Evolutionary conservation across 2,113 vertebrate species (phyloP).

Genomic region (Etheostoma spectabile): DNA sequence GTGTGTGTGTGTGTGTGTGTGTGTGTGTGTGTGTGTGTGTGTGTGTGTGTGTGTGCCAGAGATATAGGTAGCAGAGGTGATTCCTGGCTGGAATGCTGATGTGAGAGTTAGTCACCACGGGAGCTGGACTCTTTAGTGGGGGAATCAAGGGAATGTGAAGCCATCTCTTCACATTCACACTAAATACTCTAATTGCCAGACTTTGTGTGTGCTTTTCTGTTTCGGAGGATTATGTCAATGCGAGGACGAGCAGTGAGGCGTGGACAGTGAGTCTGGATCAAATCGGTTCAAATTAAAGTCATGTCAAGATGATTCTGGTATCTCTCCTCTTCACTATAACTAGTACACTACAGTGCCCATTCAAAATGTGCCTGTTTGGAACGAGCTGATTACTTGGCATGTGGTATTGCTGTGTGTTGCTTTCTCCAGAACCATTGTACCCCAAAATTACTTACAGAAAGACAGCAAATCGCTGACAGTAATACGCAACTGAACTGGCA

Average conservation of each 20-base stretch:
- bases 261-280: constrained; percentile 42
- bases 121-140: constrained; percentile 35
- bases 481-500: too few species aligned
- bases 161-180: constrained; percentile 47
- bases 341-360: too few species aligned
- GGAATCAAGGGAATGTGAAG: constrained; percentile 61
- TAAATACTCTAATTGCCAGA: constrained; percentile 52
- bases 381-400: too few species aligned
- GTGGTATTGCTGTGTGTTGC: too few species aligned
- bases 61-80: constrained; percentile 35
- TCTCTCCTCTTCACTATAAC: constrained; percentile 22
- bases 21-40: background rate
- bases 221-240: constrained; percentile 62
- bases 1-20: constrained; percentile 11
- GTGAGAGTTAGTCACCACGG: constrained; percentile 54
- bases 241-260: constrained; percentile 48
- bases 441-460: too few species aligned
- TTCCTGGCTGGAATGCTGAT: constrained; percentile 52
- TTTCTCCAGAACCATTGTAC: too few species aligned
- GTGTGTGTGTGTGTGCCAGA: constrained; percentile 9
- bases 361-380: too few species aligned
- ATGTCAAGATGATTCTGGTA: constrained; percentile 43
- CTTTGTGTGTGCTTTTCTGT: constrained; percentile 35
- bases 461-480: too few species aligned
- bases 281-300: constrained; percentile 62